Evolutionary conservation across 1,140 invertebrate genomes (phyloP), one percentile per base, ranked within the genome.

Genomic region (Gonatopus flavifemur): DNA sequence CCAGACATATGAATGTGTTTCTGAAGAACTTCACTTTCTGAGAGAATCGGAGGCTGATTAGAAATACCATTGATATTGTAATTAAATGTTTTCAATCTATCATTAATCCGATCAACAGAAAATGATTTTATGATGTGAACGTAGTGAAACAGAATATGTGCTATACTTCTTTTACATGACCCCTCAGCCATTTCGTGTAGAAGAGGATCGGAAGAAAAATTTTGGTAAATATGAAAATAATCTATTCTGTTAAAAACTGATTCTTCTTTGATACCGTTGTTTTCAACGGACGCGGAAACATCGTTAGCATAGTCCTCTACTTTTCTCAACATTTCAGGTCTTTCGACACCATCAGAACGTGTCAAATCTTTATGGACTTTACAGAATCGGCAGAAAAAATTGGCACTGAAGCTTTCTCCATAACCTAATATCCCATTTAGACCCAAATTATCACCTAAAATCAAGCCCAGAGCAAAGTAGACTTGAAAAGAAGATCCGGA

Each of bases 401-500:
- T 36, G 7, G 28, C 31, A n/a, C 20, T 33, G 15, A 50, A 50
- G 18, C 38, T n/a, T 21, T 31, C 31, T 13, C 32, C 30, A 24
- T 42, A 16, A n/a, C 6, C 25, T 19, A 21, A 21, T n/a, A n/a
- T n/a, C n/a, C n/a, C 22, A 31, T 52, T 43, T 2, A 52, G 36
- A 6, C 39, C 49, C 22, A 47, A 42, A 43, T 57, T 57, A 37
- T 57, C 55, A 25, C 46, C 50, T 3, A 46, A n/a, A 16, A 57
- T 49, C 21, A 28, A 38, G 4, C 18, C 16, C 6, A 50, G 39
- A 19, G 37, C 28, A 47, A 52, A 52, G 39, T 39, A 46, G 5
- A 51, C 24, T 40, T 20, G 19, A 12, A 39, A 18, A 18, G 15
- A 5, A 9, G 21, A 12, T 12, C 25, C 22, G 2, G 16, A 19